Base-by-base conservation (phyloP, 2,888 invertebrate species). In the Agrotis segetum region DNA sequence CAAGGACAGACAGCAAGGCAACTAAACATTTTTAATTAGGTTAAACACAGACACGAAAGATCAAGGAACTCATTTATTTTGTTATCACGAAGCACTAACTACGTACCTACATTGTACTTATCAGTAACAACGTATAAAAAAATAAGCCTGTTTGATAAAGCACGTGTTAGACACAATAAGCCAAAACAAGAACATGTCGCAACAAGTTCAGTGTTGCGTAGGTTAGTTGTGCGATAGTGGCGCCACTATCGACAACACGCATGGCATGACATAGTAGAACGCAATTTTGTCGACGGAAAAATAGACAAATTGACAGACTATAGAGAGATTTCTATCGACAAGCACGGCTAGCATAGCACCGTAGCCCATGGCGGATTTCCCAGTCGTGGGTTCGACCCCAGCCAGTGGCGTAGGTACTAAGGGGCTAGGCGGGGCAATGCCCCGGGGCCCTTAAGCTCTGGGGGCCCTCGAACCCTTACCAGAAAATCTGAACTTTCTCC, bases 151-250 rank as follows among this genome's bases (percentile, higher is more conserved):
- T 1, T 34, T 24, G 71, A 76, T 71, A 76, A 58, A 34, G 9
- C n/a, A 19, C 14, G 9, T n/a, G 17, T 2, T 17, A 66, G 62
- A 16, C 74, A 55, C 34, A 69, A 68, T 62, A 55, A 62, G 0
- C 65, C 14, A 49, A 70, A 58, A 50, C 44, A 64, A 53, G 53
- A 40, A 24, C 16, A 56, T 13, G 53, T 64, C 29, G 16, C 52
- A 62, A 67, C 67, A 24, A 7, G 62, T 59, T 1, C n/a, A 55
- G 34, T 72, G 73, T 76, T 84, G 78, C 50, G 77, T 53, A 74
- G 81, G 75, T 81, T 71, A 79, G 74, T 78, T 71, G 53, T 47
- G 9, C 24, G 55, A 73, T 58, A 71, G 66, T 70, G 63, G 70
- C 46, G 60, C 69, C 59, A 70, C 17, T 7, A 17, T 14, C 7